phyloP scores from a whole-genome alignment of 2,888 invertebrate genomes.

The Cordylochernes scorpioides region DNA sequence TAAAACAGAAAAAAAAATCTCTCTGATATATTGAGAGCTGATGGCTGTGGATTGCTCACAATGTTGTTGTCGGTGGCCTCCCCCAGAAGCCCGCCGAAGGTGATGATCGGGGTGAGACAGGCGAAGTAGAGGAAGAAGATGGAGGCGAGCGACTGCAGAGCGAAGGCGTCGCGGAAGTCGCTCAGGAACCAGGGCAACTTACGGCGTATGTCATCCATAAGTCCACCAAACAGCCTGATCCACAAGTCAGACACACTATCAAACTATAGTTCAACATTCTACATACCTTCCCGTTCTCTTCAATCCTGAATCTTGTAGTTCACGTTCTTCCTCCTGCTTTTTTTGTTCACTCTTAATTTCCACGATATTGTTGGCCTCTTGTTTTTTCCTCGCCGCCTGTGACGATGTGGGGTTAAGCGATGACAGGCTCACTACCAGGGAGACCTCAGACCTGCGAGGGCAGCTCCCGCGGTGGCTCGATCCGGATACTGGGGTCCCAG shows the following conservation, averaged over 20 bases:
- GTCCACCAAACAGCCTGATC: constrained; percentile 26
- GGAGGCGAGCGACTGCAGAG: constrained; percentile 26
- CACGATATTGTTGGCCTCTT: constrained; percentile 37
- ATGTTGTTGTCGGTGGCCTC: constrained; percentile 27
- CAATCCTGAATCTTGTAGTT: constrained; percentile 57
- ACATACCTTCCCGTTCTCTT: constrained; percentile 40
- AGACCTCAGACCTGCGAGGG: constrained; percentile 15
- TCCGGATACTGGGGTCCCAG: constrained; percentile 25
- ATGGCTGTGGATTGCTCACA: constrained; percentile 18
- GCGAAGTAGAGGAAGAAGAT: constrained; percentile 28
- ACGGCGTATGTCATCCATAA: constrained; percentile 27
- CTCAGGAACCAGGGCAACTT: constrained; percentile 25
- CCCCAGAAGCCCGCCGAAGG: constrained; percentile 29
- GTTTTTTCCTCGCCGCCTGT: constrained; percentile 14
- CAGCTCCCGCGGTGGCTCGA: constrained; percentile 22
- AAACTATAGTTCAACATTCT: not conserved
- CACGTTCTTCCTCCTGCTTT: constrained; percentile 51
- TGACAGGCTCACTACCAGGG: too few species aligned
- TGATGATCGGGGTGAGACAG: constrained; percentile 28
- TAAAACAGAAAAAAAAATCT: too few species aligned
- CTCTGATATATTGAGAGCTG: not conserved
- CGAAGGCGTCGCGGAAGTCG: constrained; percentile 24
- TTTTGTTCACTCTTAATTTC: constrained; percentile 28
- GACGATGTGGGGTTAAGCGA: too few species aligned
- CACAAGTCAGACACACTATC: constrained; percentile 3